These are phyloP conservation scores for Selene dorsalis DNA, from an alignment of 2,797 vertebrate species.

Conservation along the genomic window DNA sequence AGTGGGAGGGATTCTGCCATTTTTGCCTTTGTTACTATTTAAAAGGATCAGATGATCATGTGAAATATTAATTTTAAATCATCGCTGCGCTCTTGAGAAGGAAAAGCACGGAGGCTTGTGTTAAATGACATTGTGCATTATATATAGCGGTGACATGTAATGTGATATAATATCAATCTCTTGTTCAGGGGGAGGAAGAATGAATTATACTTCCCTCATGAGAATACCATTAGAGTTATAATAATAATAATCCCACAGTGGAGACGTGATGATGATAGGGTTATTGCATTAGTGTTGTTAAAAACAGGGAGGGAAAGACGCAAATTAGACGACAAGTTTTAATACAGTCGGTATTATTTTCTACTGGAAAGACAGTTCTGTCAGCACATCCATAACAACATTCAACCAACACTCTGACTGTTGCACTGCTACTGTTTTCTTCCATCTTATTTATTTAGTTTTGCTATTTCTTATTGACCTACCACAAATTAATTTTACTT, in stretches of 20 bases:
- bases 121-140: slow-evolving; percentile 43
- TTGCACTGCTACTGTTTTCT: neutral
- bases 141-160: slow-evolving; percentile 29
- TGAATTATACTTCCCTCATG: neutral
- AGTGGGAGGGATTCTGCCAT: neutral
- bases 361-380: neutral
- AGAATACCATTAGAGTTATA: slow-evolving; percentile 14
- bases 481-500: neutral
- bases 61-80: slow-evolving; percentile 54
- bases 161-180: slow-evolving; percentile 15
- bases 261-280: neutral
- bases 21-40: slow-evolving; percentile 36
- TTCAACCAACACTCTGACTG: neutral
- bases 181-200: slow-evolving; percentile 3
- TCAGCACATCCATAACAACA: neutral
- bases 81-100: slow-evolving; percentile 12
- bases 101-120: slow-evolving; percentile 12
- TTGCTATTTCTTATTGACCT: neutral
- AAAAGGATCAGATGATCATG: slow-evolving; percentile 33
- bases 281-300: neutral
- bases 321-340: neutral
- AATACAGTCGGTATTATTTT: neutral
- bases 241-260: neutral
- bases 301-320: neutral
- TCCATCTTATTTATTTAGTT: neutral